Percentiles rank a stretch among this genome's conserved stretches.
Evolutionary conservation across 2,113 vertebrate genomes (phyloP).

Genomic region (Notiomystis cincta): DNA sequence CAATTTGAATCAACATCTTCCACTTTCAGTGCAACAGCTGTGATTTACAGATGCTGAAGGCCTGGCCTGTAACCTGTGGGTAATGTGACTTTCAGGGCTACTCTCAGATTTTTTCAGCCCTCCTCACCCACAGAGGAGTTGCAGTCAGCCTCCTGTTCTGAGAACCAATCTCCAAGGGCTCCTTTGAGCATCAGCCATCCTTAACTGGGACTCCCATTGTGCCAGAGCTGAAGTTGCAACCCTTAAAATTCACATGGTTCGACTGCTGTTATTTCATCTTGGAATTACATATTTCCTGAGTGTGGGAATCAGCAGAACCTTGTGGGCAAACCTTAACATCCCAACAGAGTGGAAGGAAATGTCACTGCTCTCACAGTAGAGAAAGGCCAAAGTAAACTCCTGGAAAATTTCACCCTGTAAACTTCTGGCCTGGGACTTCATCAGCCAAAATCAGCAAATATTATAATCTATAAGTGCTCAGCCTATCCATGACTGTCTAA

Average conservation of each 20-base stretch:
- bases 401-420: neutral
- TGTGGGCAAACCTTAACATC: neutral
- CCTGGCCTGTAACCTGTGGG: accelerated
- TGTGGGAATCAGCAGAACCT: neutral
- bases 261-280: neutral
- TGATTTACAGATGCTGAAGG: neutral
- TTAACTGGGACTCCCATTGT: neutral
- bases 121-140: neutral
- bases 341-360: neutral
- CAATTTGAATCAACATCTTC: neutral
- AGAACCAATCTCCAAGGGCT: neutral
- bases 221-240: neutral
- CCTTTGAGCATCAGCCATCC: neutral
- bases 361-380: neutral
- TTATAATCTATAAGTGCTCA: neutral
- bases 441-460: neutral
- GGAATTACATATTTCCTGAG: neutral
- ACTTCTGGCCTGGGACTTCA: neutral
- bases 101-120: neutral
- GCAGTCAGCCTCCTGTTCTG: neutral
- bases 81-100: neutral
- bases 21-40: neutral
- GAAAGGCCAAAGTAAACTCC: neutral
- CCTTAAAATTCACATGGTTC: neutral
- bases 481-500: neutral